Conservation (phyloP, 2,113 vertebrate species). For the Oreotrochilus melanogaster region DNA sequence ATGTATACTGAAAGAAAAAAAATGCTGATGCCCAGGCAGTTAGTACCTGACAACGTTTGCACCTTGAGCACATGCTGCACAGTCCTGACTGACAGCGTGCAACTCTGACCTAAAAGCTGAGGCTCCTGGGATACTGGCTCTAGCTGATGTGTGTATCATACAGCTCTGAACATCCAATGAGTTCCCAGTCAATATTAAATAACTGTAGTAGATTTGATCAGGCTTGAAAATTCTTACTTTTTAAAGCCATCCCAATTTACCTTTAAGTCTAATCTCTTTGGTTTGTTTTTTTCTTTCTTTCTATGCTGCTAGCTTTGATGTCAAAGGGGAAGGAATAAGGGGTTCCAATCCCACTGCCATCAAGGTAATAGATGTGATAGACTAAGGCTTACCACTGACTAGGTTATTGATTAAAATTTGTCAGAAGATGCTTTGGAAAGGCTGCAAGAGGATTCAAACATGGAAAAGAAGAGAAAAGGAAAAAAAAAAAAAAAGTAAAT, state of each 20-base stretch:
- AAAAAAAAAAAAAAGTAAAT: neutral
- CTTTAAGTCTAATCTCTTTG: constrained; percentile 9
- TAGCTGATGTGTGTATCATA: neutral
- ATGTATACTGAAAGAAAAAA: neutral
- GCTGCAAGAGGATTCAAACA: neutral
- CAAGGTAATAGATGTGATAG: constrained; percentile 29
- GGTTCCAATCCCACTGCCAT: constrained; percentile 15
- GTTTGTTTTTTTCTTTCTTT: neutral
- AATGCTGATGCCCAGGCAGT: neutral
- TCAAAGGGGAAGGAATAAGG: neutral
- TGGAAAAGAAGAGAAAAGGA: neutral
- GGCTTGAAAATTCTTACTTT: neutral
- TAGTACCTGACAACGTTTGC: neutral
- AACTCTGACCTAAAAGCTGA: neutral
- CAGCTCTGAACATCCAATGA: neutral
- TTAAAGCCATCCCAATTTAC: constrained; percentile 2
- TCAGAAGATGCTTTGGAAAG: constrained; percentile 36
- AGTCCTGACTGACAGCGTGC: neutral
- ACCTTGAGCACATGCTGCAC: neutral
- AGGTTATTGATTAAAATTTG: constrained; percentile 47
- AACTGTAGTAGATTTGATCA: neutral
- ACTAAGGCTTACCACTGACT: constrained; percentile 46
- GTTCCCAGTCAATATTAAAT: neutral
- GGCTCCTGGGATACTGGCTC: neutral
- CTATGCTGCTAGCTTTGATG: neutral